These are phyloP conservation scores for Gymnoscopelus braueri DNA, from an alignment of 2,797 vertebrate species.

Conservation along the genomic window DNA sequence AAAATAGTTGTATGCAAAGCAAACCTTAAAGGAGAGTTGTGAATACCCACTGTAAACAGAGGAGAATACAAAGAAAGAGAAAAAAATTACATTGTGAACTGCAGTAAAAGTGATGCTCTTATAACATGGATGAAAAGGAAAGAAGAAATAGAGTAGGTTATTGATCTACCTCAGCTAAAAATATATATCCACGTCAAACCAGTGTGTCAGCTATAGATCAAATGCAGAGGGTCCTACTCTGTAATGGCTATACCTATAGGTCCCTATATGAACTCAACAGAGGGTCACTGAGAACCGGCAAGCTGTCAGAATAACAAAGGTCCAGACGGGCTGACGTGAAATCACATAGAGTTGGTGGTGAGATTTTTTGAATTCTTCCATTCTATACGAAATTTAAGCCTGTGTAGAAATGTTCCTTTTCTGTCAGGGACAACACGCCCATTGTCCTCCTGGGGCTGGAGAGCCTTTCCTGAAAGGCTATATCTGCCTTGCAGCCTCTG, in stretches of 20 bases:
- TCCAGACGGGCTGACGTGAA: slow-evolving; percentile 44
- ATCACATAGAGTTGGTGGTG: slow-evolving; percentile 36
- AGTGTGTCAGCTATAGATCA: too few relatives aligned
- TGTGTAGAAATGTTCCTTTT: slow-evolving; percentile 74
- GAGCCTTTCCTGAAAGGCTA: slow-evolving; percentile 74
- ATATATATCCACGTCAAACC: too few relatives aligned
- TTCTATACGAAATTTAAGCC: slow-evolving; percentile 70
- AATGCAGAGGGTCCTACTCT: not conserved
- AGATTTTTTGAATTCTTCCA: slow-evolving; percentile 66
- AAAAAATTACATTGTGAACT: not conserved
- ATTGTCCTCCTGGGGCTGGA: slow-evolving; percentile 73
- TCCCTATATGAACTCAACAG: slow-evolving; percentile 25
- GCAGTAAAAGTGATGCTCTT: not conserved
- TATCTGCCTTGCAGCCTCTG: slow-evolving; percentile 71
- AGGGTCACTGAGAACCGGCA: slow-evolving; percentile 1
- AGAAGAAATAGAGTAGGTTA: too few relatives aligned
- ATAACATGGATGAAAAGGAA: not conserved
- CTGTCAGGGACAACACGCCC: slow-evolving; percentile 76
- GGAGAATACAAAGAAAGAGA: slow-evolving; percentile 2
- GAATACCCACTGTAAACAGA: not conserved
- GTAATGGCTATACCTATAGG: not conserved
- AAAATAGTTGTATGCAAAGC: too few relatives aligned
- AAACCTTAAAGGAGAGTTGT: not conserved
- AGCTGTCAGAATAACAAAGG: slow-evolving; percentile 23
- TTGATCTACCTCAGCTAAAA: too few relatives aligned